Conservation (phyloP, 2,797 vertebrate genomes). For the Macrochelys suwanniensis region DNA sequence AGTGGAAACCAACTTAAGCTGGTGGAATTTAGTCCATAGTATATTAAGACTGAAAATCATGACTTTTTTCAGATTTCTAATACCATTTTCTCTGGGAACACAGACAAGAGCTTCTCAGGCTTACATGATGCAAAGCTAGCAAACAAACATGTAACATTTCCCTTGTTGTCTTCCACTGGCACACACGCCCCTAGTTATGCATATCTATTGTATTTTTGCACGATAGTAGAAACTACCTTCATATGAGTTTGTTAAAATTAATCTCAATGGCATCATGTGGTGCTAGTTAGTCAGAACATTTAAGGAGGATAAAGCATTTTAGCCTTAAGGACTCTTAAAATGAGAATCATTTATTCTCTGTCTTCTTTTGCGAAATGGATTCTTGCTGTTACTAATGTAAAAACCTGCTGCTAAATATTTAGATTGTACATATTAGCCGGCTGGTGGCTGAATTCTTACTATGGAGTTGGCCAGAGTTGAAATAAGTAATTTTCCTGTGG, state of each 20-base stretch:
- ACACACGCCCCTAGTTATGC: background rate
- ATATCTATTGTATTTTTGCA: constrained; percentile 40
- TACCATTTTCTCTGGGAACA: background rate
- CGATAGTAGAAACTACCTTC: constrained; percentile 37
- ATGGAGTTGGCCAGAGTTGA: constrained; percentile 80
- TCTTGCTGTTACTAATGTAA: constrained; percentile 86
- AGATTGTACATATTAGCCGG: constrained; percentile 83
- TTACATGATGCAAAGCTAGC: background rate
- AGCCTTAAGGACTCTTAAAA: constrained; percentile 82
- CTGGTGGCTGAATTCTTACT: constrained; percentile 82
- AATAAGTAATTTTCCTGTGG: constrained; percentile 83
- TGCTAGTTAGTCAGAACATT: constrained; percentile 81
- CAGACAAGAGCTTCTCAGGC: background rate
- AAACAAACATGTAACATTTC: background rate
- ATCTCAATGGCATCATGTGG: constrained; percentile 81
- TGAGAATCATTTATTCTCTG: constrained; percentile 81
- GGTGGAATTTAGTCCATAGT: background rate
- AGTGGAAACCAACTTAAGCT: background rate
- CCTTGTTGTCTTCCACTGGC: background rate
- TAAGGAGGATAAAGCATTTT: constrained; percentile 81
- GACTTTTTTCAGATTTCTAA: too few species aligned
- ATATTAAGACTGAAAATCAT: background rate
- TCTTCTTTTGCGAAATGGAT: constrained; percentile 81
- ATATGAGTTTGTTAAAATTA: constrained; percentile 76
- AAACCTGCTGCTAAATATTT: constrained; percentile 86